Evolutionary conservation across 2,888 invertebrate genomes (phyloP).

Genomic region (Drosophila subsilvestris): DNA sequence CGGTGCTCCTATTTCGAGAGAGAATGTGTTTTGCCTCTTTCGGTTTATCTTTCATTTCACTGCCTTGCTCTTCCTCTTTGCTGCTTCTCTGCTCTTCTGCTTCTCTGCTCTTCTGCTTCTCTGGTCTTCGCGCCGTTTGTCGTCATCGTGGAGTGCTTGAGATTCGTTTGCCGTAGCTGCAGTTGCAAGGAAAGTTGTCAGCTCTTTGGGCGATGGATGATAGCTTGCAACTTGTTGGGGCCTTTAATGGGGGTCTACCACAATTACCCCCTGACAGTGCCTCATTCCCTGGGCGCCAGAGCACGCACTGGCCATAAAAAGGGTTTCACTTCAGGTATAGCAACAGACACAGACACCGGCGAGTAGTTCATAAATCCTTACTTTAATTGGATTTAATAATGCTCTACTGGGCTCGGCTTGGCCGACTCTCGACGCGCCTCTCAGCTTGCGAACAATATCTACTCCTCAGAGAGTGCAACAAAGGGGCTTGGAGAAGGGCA

Average conservation of each 20-base stretch:
- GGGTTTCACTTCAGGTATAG: constrained; percentile 47
- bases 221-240: constrained; percentile 60
- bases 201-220: constrained; percentile 38
- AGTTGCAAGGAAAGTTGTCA: constrained; percentile 45
- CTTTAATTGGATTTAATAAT: constrained; percentile 79
- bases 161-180: constrained; percentile 56
- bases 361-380: constrained; percentile 62
- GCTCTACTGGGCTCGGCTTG: constrained; percentile 58
- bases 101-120: constrained; percentile 21
- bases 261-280: constrained; percentile 11
- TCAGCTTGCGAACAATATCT: constrained; percentile 32
- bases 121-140: constrained; percentile 55
- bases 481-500: not conserved
- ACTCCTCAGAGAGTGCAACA: constrained; percentile 17
- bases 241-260: constrained; percentile 25
- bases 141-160: constrained; percentile 64
- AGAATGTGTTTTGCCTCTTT: constrained; percentile 57
- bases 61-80: constrained; percentile 10
- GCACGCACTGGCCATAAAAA: constrained; percentile 66
- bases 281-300: constrained; percentile 19
- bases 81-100: constrained; percentile 9
- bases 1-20: constrained; percentile 51
- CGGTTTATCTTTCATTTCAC: constrained; percentile 57
- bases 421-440: not conserved
- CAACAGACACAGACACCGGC: constrained; percentile 27